Evolutionary conservation across 2,113 vertebrate genomes (phyloP).

Genomic region (Malurus elegans): DNA sequence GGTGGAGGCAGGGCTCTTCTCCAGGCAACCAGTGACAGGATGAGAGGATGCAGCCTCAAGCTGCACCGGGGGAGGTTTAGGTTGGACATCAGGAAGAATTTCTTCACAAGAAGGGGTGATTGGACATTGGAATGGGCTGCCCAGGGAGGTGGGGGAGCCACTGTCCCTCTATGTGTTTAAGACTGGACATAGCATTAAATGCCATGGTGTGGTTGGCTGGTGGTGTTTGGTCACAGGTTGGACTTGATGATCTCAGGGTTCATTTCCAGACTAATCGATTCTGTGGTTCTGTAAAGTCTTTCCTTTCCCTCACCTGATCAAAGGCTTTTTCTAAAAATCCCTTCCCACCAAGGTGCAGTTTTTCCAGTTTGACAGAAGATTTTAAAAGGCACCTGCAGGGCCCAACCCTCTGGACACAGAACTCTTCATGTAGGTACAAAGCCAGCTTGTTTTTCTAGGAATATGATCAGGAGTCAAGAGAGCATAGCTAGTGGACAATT

Average conservation of each 20-base stretch:
- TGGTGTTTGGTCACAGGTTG: background rate
- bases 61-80: background rate
- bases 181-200: fast-evolving
- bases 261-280: background rate
- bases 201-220: background rate
- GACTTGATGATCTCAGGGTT: background rate
- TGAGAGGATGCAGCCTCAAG: background rate
- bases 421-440: background rate
- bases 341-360: background rate
- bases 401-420: background rate
- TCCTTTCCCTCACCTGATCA: background rate
- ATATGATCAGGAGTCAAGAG: background rate
- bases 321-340: background rate
- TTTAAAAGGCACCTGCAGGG: background rate
- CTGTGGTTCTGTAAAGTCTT: background rate
- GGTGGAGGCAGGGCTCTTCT: background rate
- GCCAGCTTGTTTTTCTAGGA: background rate
- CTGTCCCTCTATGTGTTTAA: background rate
- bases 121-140: background rate
- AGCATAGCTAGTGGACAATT: background rate
- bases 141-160: background rate
- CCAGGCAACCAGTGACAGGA: background rate
- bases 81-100: background rate
- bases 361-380: background rate
- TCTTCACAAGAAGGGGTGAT: background rate